Base-by-base conservation (phyloP, 2,888 invertebrate genomes). In the Acrobasis consociella region DNA sequence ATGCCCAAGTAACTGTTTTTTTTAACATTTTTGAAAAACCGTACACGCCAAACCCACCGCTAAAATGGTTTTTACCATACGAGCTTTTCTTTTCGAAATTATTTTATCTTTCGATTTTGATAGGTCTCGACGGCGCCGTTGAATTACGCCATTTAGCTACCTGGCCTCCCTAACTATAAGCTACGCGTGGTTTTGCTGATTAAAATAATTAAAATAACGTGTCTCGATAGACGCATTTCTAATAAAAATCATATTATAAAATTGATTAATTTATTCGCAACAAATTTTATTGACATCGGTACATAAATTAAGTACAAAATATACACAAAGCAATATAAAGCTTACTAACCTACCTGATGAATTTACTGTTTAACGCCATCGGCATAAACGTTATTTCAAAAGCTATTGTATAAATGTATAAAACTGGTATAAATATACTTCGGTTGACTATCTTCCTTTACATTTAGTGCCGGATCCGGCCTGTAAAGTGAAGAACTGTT, bases 401-500 rank as follows among this genome's bases (percentile, higher is more conserved):
- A 71, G 65, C 58, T 60, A 60, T 64, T 70, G 69, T 65, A 68
- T 46, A 62, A 51, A 60, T 58, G 67, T 64, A 62, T 65, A 69
- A 70, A 69, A 67, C 63, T 65, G 66, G 62, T 17, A 60, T 64
- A 58, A 59, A 50, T 46, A 63, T 64, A 66, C 69, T 71, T 73
- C 67, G 60, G 64, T 63, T 61, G 65, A 67, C 76, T 85, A 87
- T 86, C 89, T 90, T 81, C 85, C 89, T 87, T 91, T 91, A 84
- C 80, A 89, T 81, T 90, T 91, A 81, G 85, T 87, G 78, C 91
- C 89, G 74, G 86, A 83, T 79, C 87, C 73, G 76, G 91, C 88
- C 85, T 91, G 91, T 74, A 89, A 88, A 83, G 89, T 92, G 89
- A 90, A 92, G 83, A 89, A 90, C 77, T 90, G 90, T 91, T 91